These are phyloP conservation scores for Patella caerulea DNA, from an alignment of 2,888 invertebrate species.

Conservation along the genomic window DNA sequence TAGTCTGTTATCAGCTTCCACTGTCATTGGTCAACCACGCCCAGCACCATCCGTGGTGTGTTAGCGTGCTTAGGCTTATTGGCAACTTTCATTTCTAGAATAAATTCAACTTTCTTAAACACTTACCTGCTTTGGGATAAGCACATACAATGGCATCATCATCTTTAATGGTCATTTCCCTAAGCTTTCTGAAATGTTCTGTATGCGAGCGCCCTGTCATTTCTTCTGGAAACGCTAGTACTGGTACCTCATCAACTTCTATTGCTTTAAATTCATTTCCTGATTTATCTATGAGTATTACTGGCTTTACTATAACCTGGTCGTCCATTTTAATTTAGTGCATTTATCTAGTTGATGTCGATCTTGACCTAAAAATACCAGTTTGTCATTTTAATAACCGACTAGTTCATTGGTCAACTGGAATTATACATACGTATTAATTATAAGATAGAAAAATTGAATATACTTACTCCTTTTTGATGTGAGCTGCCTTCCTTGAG, in stretches of 20 bases:
- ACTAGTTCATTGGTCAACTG: no score
- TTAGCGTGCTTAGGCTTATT: background rate
- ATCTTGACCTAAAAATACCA: background rate
- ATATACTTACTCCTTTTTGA: background rate
- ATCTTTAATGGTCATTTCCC: background rate
- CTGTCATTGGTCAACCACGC: no score
- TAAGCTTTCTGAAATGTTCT: background rate
- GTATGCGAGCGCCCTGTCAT: background rate
- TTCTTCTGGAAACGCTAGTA: background rate
- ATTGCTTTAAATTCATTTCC: background rate
- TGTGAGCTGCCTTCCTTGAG: background rate
- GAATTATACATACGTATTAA: no score
- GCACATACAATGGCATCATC: background rate
- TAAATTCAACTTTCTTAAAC: background rate
- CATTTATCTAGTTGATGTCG: background rate
- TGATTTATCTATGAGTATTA: background rate
- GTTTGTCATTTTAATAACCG: no score
- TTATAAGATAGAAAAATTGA: background rate
- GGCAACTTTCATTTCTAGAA: background rate
- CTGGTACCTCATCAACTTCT: background rate
- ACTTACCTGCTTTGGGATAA: background rate
- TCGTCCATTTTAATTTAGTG: background rate
- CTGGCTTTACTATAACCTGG: background rate
- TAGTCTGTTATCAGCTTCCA: no score
- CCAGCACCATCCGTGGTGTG: no score